Base-by-base conservation (phyloP, 2,113 vertebrate genomes). In the Phaethon lepturus region DNA sequence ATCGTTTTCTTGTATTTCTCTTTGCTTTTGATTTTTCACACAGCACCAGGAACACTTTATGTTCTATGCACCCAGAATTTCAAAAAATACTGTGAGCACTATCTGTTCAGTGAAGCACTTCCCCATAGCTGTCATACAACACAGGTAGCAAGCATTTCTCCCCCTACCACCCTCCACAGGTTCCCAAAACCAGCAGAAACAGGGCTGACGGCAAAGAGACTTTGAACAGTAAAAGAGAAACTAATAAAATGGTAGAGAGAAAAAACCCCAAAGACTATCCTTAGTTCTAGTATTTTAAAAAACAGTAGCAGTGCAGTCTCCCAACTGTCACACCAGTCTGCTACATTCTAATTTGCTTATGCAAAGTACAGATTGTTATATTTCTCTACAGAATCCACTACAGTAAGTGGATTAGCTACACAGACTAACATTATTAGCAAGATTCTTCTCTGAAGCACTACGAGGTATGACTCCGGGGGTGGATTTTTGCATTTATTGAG, bases 361-460 rank as follows among this genome's bases (percentile, higher is more conserved):
- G 64, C 35, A 86, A 88, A 93, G 92, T 74, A 90, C 26, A 80
- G 74, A 75, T 15, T 71, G 42, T 33, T 50, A 2, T 49, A 92
- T 45, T 85, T 89, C 77, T 87, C 83, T 60, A 60, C 26, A 67
- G 35, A 92, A 96, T n/a, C 73, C 73, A 75, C 59, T 81, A 68
- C 7, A 78, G 47, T 74, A 88, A 92, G 20, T 72, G 64, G 62
- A 91, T 85, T 89, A 95, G 19, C 52, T 66, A 87, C 28, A 80
- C 1, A 86, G 38, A 53, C 31, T 62, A 91, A 77, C 73, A 74
- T 44, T 78, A 93, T 59, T 71, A 91, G 47, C 29, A 89, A 86
- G 53, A 56, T 5, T 81, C 56, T 78, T 63, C 59, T 73, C 47
- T 50, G 47, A 92, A 58, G 68, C 42, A 40, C 72, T 67, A 64